Percentiles rank a stretch among this genome's conserved stretches.
Evolutionary conservation across 2,888 invertebrate genomes (phyloP).

Genomic region (Aelia acuminata): DNA sequence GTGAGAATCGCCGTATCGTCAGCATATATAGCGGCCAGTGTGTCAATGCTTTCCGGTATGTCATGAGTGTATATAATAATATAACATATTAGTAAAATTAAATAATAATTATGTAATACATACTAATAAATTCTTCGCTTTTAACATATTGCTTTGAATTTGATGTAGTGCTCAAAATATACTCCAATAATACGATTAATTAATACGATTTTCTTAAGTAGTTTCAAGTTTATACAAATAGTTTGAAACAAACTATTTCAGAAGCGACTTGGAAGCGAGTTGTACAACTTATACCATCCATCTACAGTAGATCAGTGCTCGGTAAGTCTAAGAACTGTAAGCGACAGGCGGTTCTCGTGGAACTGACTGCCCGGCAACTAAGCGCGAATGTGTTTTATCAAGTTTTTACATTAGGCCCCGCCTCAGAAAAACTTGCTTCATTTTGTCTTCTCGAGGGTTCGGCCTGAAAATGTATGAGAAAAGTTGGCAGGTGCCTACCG

Average conservation of each 20-base stretch:
- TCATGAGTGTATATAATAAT: no score
- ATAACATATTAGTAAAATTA: no score
- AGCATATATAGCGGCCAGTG: no score
- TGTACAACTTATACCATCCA: neutral
- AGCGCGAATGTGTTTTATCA: constrained; percentile 15
- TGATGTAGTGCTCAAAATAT: no score
- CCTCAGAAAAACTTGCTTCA: constrained; percentile 8
- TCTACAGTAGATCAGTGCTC: neutral
- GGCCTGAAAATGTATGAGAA: constrained; percentile 21
- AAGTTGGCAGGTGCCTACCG: constrained; percentile 9
- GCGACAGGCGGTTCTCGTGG: neutral
- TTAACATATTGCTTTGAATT: no score
- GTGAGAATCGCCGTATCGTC: no score
- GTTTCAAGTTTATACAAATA: neutral
- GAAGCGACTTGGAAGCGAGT: neutral
- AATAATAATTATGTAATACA: no score
- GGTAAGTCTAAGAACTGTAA: neutral
- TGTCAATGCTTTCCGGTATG: no score
- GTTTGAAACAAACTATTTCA: neutral
- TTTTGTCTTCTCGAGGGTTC: constrained; percentile 26
- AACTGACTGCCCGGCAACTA: neutral
- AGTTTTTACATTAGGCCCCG: constrained; percentile 20
- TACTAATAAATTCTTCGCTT: no score
- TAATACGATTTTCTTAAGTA: no score
- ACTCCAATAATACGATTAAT: no score